These are phyloP conservation scores for Lordiphosa andalusiaca DNA, from an alignment of 2,888 invertebrate genomes.

Conservation along the genomic window DNA sequence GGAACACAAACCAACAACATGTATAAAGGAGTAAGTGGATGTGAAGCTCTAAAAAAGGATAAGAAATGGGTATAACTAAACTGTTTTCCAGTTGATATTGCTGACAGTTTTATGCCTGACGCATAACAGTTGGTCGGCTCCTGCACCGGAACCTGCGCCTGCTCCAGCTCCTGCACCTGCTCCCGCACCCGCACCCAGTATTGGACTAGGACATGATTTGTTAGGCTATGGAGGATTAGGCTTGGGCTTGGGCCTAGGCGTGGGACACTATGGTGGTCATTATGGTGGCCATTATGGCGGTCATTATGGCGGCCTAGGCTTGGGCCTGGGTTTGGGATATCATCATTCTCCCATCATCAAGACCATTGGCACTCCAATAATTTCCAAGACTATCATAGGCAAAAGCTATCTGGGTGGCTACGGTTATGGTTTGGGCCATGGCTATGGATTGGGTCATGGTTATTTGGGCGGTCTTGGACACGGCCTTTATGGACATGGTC, in stretches of 20 bases:
- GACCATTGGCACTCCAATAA: conserved; percentile 59
- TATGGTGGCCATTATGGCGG: conserved; percentile 41
- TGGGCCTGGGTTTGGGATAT: conserved; percentile 57
- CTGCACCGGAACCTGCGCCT: conserved; percentile 51
- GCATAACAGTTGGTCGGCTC: conserved; percentile 47
- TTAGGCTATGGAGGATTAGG: conserved; percentile 56
- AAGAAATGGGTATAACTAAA: background rate
- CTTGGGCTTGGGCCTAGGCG: conserved; percentile 38
- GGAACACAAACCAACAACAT: conserved; percentile 16
- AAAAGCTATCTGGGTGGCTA: conserved; percentile 67
- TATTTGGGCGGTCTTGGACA: conserved; percentile 59
- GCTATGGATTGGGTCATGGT: conserved; percentile 58
- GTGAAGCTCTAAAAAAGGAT: background rate
- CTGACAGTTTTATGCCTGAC: conserved; percentile 56
- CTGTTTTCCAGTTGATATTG: conserved; percentile 52
- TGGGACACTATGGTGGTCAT: conserved; percentile 40
- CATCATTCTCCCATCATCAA: conserved; percentile 60
- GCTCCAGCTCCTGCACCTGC: conserved; percentile 39
- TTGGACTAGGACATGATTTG: conserved; percentile 53
- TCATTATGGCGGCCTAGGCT: conserved; percentile 39
- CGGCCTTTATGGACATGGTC: conserved; percentile 47
- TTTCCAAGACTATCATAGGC: conserved; percentile 67
- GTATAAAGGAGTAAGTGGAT: conserved; percentile 49
- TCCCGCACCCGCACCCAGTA: conserved; percentile 41
- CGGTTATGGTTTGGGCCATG: conserved; percentile 42